Evolutionary conservation across 1,140 invertebrate species (phyloP), one percentile per base, ranked within the genome.

Genomic region (Drosophila nannoptera): DNA sequence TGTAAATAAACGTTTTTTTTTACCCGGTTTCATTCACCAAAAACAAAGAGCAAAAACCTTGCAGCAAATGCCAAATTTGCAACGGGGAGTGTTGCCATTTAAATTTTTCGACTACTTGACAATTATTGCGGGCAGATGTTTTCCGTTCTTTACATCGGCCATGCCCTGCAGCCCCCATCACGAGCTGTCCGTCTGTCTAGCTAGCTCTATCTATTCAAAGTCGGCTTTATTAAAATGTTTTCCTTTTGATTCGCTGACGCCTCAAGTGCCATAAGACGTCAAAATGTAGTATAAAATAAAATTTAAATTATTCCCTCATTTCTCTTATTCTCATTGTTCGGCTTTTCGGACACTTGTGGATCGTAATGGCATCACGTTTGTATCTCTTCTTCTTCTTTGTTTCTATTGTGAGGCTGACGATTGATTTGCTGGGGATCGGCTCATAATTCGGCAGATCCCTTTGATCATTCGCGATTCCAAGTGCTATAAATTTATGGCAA

Each of bases 161-260:
- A 45, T 45, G n/a, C 14, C 36, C 43, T 53, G 56, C 59, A 68
- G 29, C 59, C 48, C 66, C 48, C 66, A 58, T 66, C 67, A 49
- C 59, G 52, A 66, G 56, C 64, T 82, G 77, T 76, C 77, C 42
- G 11, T 7, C 45, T 48, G 9, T 43, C 42, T 16, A 7, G 7
- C 11, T 61, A 75, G 64, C 46, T 67, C 63, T 62, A 70, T 52
- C 45, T 14, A 59, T 50, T 46, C 16, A 14, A 43, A 14, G 33
- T 61, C 60, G 75, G 78, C 75, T 73, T 83, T 83, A 82, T 84
- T 78, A 60, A 82, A 75, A 78, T 78, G 68, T 75, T 76, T 74
- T 70, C 76, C 53, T 73, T 73, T 73, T 68, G 54, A 65, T 76
- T 80, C 48, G 31, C 36, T 74, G 69, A 78, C 76, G 63, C 69